Evolutionary conservation across 2,797 vertebrate species (phyloP).

Genomic region (Paramormyrops hopkinsi): DNA sequence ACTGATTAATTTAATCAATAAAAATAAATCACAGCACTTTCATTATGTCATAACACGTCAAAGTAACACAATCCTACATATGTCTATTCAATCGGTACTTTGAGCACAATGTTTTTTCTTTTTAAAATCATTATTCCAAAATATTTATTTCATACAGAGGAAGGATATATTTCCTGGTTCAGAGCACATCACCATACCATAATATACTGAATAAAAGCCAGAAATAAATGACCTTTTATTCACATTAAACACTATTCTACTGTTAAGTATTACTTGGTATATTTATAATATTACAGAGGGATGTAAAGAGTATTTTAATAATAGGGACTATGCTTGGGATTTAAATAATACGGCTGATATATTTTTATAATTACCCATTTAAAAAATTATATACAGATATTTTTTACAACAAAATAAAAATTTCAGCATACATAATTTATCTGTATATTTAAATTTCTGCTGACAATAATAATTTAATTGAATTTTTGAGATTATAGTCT

Average conservation of each 20-base stretch:
- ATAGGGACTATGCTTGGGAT: not conserved
- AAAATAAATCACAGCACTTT: constrained; percentile 12
- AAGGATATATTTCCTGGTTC: constrained; percentile 11
- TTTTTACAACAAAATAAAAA: constrained; percentile 17
- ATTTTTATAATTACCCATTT: not conserved
- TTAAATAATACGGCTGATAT: not conserved
- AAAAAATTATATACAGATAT: not conserved
- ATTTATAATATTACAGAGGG: constrained; percentile 2
- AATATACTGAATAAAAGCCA: constrained; percentile 12
- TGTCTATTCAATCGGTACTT: not conserved
- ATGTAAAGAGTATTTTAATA: not conserved
- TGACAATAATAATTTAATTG: not conserved
- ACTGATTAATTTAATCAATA: not conserved
- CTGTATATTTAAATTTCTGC: constrained; percentile 12
- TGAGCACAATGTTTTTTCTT: not conserved
- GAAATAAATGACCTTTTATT: constrained; percentile 3
- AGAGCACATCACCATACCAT: constrained; percentile 9
- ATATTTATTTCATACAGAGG: constrained; percentile 7
- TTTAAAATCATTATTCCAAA: constrained; percentile 3
- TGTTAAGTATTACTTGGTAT: not conserved
- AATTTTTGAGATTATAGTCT: not conserved
- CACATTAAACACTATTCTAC: constrained; percentile 6
- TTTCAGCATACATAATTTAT: constrained; percentile 4
- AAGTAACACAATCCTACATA: constrained; percentile 11
- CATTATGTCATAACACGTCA: not conserved